Conservation (phyloP, 2,888 invertebrate species). For the Vanessa cardui region DNA sequence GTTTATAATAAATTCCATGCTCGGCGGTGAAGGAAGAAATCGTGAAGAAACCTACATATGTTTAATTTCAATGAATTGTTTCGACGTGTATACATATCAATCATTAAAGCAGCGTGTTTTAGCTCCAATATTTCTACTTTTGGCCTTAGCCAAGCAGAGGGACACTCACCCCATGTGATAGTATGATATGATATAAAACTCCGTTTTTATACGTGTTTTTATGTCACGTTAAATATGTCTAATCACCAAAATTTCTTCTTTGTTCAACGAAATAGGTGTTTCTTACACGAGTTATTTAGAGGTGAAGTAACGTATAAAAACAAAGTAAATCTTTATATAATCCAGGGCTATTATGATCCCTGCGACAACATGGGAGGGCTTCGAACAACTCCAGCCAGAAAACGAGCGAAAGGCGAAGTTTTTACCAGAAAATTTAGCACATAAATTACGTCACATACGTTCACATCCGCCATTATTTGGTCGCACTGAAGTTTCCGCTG, state of each 20-base stretch:
- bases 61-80: too few species aligned
- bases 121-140: too few species aligned
- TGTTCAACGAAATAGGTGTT: neutral
- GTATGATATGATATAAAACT: too few species aligned
- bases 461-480: constrained; percentile 74
- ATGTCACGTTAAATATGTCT: too few species aligned
- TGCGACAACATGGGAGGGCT: constrained; percentile 43
- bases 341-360: constrained; percentile 57
- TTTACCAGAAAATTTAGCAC: constrained; percentile 69
- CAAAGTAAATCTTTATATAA: constrained; percentile 65
- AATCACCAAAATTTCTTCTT: neutral
- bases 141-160: too few species aligned
- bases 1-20: too few species aligned
- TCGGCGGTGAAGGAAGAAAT: too few species aligned
- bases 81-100: too few species aligned
- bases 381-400: constrained; percentile 60
- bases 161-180: too few species aligned
- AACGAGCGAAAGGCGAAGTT: constrained; percentile 57
- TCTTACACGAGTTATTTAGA: constrained; percentile 1
- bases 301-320: constrained; percentile 39
- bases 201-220: too few species aligned
- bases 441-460: constrained; percentile 76
- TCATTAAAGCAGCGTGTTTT: too few species aligned
- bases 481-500: constrained; percentile 49
- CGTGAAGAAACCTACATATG: too few species aligned